Base-by-base conservation (phyloP, 2,888 invertebrate genomes). In the Diarsia dahlii region DNA sequence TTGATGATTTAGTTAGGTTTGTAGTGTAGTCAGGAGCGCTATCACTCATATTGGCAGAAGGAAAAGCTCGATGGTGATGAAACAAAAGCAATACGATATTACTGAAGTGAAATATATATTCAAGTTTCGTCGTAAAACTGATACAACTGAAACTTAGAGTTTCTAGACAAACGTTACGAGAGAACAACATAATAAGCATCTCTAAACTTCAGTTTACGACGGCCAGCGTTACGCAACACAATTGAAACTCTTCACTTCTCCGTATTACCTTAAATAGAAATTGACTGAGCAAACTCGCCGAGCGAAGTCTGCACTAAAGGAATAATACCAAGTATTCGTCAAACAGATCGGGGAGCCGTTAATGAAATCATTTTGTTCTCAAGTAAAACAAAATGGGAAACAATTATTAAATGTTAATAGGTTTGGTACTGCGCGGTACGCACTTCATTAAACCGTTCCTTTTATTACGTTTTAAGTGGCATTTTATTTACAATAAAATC, bases 341-440 rank as follows among this genome's bases (percentile, higher is more conserved):
- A 91, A 91, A 91, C 90, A 90, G 89, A 88, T 89, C 85, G 71
- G 84, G 71, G 81, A 66, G 68, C 78, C 87, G 86, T 89, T 90
- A 90, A 91, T 91, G 88, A 89, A 91, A 90, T 88, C 89, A 90
- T 90, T 90, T 91, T 89, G 91, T 90, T 90, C 85, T 81, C 86
- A 90, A 91, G 90, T 90, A 86, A 88, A 89, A 91, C 91, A 91
- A 82, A 89, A 90, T 84, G 81, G 83, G 87, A 86, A 89, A 89
- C 88, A 88, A 89, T 90, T 89, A 90, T 90, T 85, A 89, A 88
- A 91, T 88, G 89, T 90, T 89, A 85, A 88, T 88, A 85, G 75
- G 76, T 85, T 80, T 74, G 83, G 81, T 71, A 75, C 76, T 69
- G 80, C 80, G 82, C 71, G 83, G 80, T 83, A 80, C 82, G 81